phyloP scores from a whole-genome alignment of 2,888 invertebrate species.

The Unio delphinus region DNA sequence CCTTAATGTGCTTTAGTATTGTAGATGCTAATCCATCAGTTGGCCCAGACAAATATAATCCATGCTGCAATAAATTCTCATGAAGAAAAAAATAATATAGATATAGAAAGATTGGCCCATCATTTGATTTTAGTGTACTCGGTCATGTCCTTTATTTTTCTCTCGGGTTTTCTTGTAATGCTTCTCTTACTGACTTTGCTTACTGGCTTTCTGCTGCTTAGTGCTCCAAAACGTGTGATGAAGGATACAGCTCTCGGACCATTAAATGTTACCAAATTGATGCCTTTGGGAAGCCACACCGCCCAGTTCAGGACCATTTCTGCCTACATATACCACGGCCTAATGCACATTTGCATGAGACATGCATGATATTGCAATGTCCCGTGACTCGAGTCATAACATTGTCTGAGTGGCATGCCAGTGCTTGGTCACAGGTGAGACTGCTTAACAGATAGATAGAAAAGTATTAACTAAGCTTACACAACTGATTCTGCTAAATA shows the following conservation, averaged over 20 bases:
- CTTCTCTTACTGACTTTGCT: background rate
- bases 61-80: too few relatives aligned
- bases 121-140: background rate
- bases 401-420: constrained; percentile 34
- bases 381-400: constrained; percentile 10
- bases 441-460: background rate
- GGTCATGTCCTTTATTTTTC: background rate
- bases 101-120: background rate
- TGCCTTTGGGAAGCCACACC: constrained; percentile 24
- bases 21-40: too few relatives aligned
- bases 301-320: constrained; percentile 23
- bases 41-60: too few relatives aligned
- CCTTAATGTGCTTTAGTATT: too few relatives aligned
- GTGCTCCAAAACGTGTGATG: constrained; percentile 57
- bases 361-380: constrained; percentile 44
- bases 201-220: constrained; percentile 35
- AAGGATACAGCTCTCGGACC: constrained; percentile 40
- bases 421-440: constrained; percentile 49
- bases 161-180: constrained; percentile 1
- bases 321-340: constrained; percentile 40
- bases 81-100: too few relatives aligned
- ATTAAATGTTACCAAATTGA: constrained; percentile 41
- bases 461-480: too few relatives aligned
- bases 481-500: too few relatives aligned
- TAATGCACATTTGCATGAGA: constrained; percentile 32